Evolutionary conservation across 37 sponge, comb jelly and placozoan species (phyloP), one percentile per base, ranked within the genome.

Genomic region (Theonella swinhoei): DNA sequence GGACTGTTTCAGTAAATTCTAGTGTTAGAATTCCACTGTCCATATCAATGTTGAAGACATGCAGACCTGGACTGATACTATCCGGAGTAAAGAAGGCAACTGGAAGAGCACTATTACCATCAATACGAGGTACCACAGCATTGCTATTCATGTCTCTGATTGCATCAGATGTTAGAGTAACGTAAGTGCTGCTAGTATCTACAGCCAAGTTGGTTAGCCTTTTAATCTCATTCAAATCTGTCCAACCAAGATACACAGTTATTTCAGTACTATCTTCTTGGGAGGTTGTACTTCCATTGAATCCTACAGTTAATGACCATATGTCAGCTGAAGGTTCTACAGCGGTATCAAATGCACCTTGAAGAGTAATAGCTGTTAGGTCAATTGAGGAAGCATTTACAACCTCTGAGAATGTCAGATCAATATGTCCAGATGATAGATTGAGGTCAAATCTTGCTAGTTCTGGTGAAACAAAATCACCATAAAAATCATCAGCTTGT

Each of bases 151-250:
- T 91, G 59, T 95, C 95, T 43, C 61, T 9, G 26, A 95, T 76
- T 39, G 85, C 76, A 38, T 30, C 41, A 41, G 84, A 74, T 29
- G 80, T 82, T n/a, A 82, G 25, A 30, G 62, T 69, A 11, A 94
- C 29, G 47, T 68, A 96, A 7, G 94, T 83, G 62, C 88, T 82
- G 31, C 32, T 24, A 8, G 9, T 14, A 4, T 80, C 81, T 0
- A 85, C 86, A 1, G 88, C 94, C 26, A 96, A 72, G 29, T 58
- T 39, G 32, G 66, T 73, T 24, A 91, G 82, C 25, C 85, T 70
- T 74, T 96, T 96, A 80, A 96, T 93, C 40, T 91, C 97, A 86
- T 96, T 96, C 60, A 96, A 83, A 61, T 96, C 97, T 76, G 81
- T 71, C 36, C 71, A 25, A 25, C 90, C 97, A 5, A 93, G 79